A percentile compares a stretch with the other conserved stretches of the same genome.
These are phyloP conservation scores for Podarcis lilfordi DNA, from an alignment of 2,797 vertebrate genomes.

Conservation along the genomic window DNA sequence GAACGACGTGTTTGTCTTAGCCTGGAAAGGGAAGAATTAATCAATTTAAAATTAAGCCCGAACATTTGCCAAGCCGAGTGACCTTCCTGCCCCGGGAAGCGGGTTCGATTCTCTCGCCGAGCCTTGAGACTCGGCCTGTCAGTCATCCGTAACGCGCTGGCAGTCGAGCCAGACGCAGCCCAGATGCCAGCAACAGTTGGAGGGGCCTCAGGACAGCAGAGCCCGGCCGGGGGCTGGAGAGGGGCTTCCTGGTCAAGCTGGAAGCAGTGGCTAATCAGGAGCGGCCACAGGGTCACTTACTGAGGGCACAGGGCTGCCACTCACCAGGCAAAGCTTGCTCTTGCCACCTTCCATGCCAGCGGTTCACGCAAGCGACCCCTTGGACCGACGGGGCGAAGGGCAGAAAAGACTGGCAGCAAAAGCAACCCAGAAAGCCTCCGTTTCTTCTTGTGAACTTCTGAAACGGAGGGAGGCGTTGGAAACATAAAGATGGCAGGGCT, in stretches of 20 bases:
- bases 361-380: neutral
- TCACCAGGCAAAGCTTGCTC: neutral
- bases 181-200: constrained; percentile 68
- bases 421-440: neutral
- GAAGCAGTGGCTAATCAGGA: neutral
- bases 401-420: neutral
- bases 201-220: constrained; percentile 16
- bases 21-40: constrained; percentile 57
- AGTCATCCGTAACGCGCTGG: neutral
- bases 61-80: constrained; percentile 54
- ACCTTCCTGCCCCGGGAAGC: constrained; percentile 58
- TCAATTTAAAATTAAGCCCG: constrained; percentile 43
- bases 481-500: constrained; percentile 11
- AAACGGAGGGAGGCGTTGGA: neutral
- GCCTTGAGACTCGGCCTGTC: constrained; percentile 40
- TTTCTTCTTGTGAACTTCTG: constrained; percentile 13
- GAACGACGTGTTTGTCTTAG: constrained; percentile 29
- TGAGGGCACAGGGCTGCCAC: neutral
- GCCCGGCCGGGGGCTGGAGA: fast-evolving
- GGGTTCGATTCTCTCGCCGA: neutral
- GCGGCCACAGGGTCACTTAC: neutral
- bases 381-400: fast-evolving
- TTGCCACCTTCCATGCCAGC: neutral
- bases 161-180: constrained; percentile 14
- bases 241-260: neutral